Percentiles rank a stretch among this genome's conserved stretches.
Evolutionary conservation across 2,113 vertebrate species (phyloP).

Genomic region (Pygoscelis adeliae): DNA sequence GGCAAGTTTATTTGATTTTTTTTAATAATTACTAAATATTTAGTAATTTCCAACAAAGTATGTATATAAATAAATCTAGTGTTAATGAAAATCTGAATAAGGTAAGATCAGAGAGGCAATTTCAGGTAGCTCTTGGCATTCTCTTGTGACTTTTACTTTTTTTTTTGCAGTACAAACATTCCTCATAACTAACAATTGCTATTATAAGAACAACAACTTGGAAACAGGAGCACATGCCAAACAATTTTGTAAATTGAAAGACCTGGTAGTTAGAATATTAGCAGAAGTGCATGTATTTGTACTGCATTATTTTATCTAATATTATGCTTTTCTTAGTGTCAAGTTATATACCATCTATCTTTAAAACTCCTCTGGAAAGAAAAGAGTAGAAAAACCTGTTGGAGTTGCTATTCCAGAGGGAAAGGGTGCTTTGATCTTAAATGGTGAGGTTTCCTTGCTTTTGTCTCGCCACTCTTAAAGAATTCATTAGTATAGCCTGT

Average conservation of each 20-base stretch:
- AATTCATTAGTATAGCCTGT: not conserved
- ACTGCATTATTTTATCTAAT: not conserved
- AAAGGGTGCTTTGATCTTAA: slow-evolving; percentile 5
- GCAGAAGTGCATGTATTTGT: not conserved
- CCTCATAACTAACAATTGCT: not conserved
- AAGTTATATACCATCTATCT: not conserved
- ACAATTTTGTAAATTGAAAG: not conserved
- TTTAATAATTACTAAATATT: not conserved
- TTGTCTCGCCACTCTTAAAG: not conserved
- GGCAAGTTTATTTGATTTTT: not conserved
- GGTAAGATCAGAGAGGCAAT: not conserved
- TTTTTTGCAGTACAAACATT: not conserved
- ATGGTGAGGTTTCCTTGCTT: not conserved
- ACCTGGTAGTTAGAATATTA: not conserved
- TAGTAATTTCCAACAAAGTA: not conserved
- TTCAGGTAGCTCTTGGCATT: not conserved
- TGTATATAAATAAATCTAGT: not conserved
- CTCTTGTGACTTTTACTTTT: not conserved
- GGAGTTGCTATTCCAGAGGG: slow-evolving; percentile 9
- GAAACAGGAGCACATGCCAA: not conserved
- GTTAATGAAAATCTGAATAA: not conserved
- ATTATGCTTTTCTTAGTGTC: not conserved
- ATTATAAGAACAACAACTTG: not conserved
- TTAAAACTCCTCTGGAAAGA: not conserved
- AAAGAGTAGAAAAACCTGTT: slow-evolving; percentile 40